Conservation (phyloP, 2,888 invertebrate genomes). For the Agonum fuliginosum region DNA sequence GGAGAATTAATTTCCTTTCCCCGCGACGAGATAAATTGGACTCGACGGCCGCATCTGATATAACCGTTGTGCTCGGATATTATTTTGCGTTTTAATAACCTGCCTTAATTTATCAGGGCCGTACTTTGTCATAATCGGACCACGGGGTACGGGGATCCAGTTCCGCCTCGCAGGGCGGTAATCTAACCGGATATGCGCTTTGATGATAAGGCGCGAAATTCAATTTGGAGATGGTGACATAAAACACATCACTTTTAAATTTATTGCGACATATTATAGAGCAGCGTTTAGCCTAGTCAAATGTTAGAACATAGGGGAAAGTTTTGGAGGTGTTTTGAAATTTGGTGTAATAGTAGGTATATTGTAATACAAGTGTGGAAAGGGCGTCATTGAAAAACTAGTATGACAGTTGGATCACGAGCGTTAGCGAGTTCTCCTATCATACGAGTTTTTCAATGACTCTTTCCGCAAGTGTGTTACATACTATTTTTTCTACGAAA, state of each 20-base stretch:
- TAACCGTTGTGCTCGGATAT: constrained; percentile 41
- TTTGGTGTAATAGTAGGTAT: no score
- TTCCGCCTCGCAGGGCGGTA: not conserved
- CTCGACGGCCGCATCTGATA: constrained; percentile 32
- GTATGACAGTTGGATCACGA: no score
- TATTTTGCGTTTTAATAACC: constrained; percentile 52
- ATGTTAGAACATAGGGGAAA: no score
- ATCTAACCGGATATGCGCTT: constrained; percentile 13
- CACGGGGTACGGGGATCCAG: not conserved
- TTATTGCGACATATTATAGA: no score
- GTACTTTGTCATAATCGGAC: constrained; percentile 42
- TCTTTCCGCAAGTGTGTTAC: no score
- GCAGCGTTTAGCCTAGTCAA: no score
- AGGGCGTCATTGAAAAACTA: no score
- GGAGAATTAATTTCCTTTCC: constrained; percentile 48
- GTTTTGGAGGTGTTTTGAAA: no score
- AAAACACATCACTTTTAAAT: not conserved
- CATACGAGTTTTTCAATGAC: no score
- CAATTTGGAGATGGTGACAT: not conserved
- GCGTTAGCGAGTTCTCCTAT: no score
- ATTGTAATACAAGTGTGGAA: no score
- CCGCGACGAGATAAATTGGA: constrained; percentile 43
- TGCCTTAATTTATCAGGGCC: constrained; percentile 45
- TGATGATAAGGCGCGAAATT: not conserved
- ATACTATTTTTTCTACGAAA: no score